These are phyloP conservation scores for Melanargia galathea DNA, from an alignment of 2,888 invertebrate species.

Conservation along the genomic window DNA sequence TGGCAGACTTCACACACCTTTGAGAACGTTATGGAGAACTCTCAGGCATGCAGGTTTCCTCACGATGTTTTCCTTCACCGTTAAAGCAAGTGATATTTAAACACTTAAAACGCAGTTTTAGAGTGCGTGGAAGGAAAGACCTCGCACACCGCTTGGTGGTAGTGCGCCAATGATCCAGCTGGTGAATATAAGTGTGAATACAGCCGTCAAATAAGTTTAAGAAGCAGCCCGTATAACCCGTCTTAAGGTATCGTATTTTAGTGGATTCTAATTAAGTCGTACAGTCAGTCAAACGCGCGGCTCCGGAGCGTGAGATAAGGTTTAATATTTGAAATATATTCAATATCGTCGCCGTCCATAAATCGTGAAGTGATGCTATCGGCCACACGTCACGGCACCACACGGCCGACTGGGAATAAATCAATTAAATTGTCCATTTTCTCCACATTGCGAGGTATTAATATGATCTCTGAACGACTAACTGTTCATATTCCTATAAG, in stretches of 20 bases:
- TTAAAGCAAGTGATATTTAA: no score
- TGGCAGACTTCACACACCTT: no score
- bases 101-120: no score
- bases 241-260: conserved; percentile 6
- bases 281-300: conserved; percentile 13
- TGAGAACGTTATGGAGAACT: no score
- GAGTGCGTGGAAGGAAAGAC: no score
- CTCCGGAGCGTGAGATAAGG: conserved; percentile 38
- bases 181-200: no score
- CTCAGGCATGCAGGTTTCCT: no score
- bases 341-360: conserved; percentile 43
- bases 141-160: no score
- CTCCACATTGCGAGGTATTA: conserved; percentile 21
- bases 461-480: conserved; percentile 22
- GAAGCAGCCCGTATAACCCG: background rate
- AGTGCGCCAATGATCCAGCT: no score
- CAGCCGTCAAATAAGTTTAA: background rate
- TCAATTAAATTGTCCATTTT: conserved; percentile 35
- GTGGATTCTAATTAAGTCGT: conserved; percentile 22
- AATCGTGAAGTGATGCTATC: conserved; percentile 47
- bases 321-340: conserved; percentile 47
- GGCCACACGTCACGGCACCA: conserved; percentile 43
- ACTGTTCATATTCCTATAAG: conserved; percentile 12
- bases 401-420: conserved; percentile 35
- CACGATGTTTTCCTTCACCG: no score